Conservation (phyloP, 2,888 invertebrate genomes). For the Sinopyrophorus schimmeli region DNA sequence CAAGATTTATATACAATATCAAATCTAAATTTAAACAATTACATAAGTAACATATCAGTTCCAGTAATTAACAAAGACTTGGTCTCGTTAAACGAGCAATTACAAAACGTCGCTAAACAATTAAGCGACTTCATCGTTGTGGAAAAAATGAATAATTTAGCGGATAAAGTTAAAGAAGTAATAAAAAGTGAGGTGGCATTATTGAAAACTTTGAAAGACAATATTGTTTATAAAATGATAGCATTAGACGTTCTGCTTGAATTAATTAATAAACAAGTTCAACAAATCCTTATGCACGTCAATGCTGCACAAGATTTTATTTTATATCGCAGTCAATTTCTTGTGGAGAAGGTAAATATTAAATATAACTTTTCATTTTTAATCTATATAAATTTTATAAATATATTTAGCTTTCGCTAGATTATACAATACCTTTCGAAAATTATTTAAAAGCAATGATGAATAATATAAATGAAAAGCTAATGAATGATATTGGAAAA, state of each 20-base stretch:
- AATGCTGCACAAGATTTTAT: slow-evolving; percentile 78
- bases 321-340: slow-evolving; percentile 70
- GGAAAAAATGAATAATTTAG: slow-evolving; percentile 72
- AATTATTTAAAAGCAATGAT: slow-evolving; percentile 57
- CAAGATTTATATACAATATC: slow-evolving; percentile 62
- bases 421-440: no score
- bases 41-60: slow-evolving; percentile 61
- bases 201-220: slow-evolving; percentile 70
- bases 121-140: slow-evolving; percentile 71
- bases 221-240: slow-evolving; percentile 75
- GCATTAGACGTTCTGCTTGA: slow-evolving; percentile 72
- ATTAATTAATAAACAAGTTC: slow-evolving; percentile 72
- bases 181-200: slow-evolving; percentile 68
- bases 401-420: no score
- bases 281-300: slow-evolving; percentile 73
- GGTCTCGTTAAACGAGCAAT: slow-evolving; percentile 66
- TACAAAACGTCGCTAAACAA: slow-evolving; percentile 65
- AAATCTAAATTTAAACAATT: slow-evolving; percentile 63
- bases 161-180: slow-evolving; percentile 66
- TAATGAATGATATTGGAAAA: slow-evolving; percentile 67
- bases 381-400: no score
- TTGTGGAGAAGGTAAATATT: slow-evolving; percentile 68
- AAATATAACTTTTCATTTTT: no score
- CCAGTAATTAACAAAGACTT: slow-evolving; percentile 67
- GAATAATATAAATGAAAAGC: slow-evolving; percentile 67